Evolutionary conservation across 2,113 vertebrate genomes (phyloP), one percentile per base, ranked within the genome.

Genomic region (Halichoeres trimaculatus): DNA sequence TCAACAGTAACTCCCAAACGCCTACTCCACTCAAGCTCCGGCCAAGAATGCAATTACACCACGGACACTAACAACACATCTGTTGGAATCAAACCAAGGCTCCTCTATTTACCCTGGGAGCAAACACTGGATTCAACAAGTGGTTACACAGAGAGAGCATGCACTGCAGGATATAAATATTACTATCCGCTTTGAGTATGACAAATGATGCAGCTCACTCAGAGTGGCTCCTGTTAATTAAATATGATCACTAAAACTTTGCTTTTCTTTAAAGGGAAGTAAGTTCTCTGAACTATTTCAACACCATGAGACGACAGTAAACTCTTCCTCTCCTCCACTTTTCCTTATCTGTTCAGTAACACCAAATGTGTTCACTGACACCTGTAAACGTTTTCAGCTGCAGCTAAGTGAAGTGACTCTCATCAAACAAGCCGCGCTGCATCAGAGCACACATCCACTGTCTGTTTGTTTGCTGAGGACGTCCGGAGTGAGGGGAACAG

Each of bases 381-480:
- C 67, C 73, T 75, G 48, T 81, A 86, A 84, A 83, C 24, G 35
- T 50, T 81, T 74, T 81, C 38, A 60, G 66, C 64, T 51, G 16
- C 40, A 9, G 47, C 79, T 67, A 71, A 70, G 41, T 62, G 65
- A 74, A 74, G 85, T 47, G 13, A 60, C 26, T 8, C 83, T 91
- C 82, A 66, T 85, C 85, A 89, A 89, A 90, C 87, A 89, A 82
- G 67, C 59, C 38, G 1, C 8, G 38, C 70, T 75, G 76, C 90
- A 89, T 91, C 87, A 89, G 81, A 45, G 62, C 52, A 80, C 70
- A 85, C 62, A 51, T 65, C 41, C 71, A 84, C 59, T 76, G 81
- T 85, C 51, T 84, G 17, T 89, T 50, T 93, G 90, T 93, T 93
- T 92, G 90, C 89, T 47, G 82, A 93, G 91, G 90, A 92, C 81